Percentiles rank a stretch among this genome's conserved stretches.
phyloP scores from a whole-genome alignment of 30 jellyfish, hydroid and myxozoan genomes.

The Morbakka virulenta region DNA sequence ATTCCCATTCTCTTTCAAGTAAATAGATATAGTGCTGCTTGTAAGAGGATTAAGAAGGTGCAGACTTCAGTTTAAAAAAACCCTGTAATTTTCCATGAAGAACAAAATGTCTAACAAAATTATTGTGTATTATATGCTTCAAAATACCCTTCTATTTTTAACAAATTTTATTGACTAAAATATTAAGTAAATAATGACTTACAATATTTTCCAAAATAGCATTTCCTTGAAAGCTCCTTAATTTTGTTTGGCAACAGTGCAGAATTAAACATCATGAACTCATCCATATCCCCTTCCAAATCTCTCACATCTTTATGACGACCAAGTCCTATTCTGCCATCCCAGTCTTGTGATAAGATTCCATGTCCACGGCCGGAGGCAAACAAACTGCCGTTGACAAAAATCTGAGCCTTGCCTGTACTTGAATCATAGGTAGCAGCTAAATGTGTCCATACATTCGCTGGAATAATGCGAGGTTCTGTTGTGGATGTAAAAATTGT shows the following conservation, averaged over 20 bases:
- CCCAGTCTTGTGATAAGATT: slow-evolving; percentile 91
- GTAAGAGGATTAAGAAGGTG: no score
- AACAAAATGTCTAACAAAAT: no score
- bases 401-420: slow-evolving; percentile 70
- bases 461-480: slow-evolving; percentile 64
- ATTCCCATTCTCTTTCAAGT: no score
- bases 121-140: no score
- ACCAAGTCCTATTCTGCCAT: slow-evolving; percentile 86
- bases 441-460: slow-evolving; percentile 83
- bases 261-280: slow-evolving; percentile 70
- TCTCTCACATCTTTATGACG: slow-evolving; percentile 93
- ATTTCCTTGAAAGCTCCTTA: slow-evolving; percentile 70
- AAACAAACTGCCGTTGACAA: slow-evolving; percentile 77
- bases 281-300: slow-evolving; percentile 77
- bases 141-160: no score
- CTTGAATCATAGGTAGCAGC: slow-evolving; percentile 90
- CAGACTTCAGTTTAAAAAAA: no score
- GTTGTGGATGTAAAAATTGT: not conserved
- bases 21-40: no score
- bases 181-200: slow-evolving; percentile 35
- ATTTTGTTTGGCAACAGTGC: slow-evolving; percentile 64
- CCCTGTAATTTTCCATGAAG: no score
- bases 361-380: slow-evolving; percentile 79
- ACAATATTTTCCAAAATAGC: slow-evolving; percentile 87
- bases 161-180: not conserved